Conservation (phyloP, 2,113 vertebrate species). For the Tupaia tana region DNA sequence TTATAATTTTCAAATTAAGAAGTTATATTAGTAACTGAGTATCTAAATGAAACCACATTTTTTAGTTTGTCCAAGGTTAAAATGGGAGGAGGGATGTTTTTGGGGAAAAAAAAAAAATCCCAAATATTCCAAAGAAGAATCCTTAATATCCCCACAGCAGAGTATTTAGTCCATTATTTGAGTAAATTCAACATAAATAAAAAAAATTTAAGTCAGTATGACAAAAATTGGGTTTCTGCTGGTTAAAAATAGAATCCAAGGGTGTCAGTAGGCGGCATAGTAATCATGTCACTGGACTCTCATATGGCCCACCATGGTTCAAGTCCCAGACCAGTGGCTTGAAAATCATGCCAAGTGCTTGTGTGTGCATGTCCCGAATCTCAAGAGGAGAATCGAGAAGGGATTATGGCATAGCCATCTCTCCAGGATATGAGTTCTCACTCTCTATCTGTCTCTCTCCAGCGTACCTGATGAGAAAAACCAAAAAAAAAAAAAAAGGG, state of each 20-base stretch:
- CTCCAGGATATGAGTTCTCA: no score
- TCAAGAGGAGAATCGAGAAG: no score
- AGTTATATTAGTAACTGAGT: neutral
- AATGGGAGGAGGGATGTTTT: neutral
- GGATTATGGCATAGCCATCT: no score
- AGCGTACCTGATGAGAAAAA: no score
- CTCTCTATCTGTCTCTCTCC: no score
- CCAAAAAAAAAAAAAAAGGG: no score
- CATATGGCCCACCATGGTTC: no score
- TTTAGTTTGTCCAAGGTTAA: slow-evolving; percentile 9
- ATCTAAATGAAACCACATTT: slow-evolving; percentile 39
- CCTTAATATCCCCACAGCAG: neutral
- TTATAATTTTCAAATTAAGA: slow-evolving; percentile 37
- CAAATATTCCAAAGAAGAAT: neutral
- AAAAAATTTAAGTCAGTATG: neutral
- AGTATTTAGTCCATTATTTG: slow-evolving; percentile 7
- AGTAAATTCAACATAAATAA: slow-evolving; percentile 2
- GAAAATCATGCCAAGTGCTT: no score
- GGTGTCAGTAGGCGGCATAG: neutral
- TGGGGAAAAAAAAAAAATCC: neutral
- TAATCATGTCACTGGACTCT: no score
- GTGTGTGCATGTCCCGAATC: no score
- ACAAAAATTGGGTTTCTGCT: neutral
- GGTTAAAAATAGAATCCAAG: neutral
- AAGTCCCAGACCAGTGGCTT: no score